Conservation (phyloP, 2,888 invertebrate species). For the Cerastis rubricosa region DNA sequence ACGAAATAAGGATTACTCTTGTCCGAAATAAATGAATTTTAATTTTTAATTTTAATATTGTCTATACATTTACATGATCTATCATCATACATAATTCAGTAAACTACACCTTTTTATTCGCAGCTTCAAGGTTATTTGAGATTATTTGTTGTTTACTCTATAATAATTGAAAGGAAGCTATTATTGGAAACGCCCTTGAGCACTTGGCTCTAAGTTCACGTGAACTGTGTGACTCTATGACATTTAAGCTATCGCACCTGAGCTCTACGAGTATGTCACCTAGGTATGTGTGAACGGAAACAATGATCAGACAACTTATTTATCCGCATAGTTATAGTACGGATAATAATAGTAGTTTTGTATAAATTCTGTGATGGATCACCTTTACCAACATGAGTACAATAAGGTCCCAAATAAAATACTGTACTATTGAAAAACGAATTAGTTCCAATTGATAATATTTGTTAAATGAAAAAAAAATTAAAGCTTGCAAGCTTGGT, state of each 20-base stretch:
- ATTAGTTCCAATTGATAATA: conserved; percentile 3
- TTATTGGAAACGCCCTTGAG: conserved; percentile 56
- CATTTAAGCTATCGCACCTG: conserved; percentile 48
- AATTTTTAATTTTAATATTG: background rate
- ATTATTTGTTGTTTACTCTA: conserved; percentile 51
- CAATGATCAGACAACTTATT: conserved; percentile 16
- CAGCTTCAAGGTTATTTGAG: conserved; percentile 51
- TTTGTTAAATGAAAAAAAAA: conserved; percentile 40
- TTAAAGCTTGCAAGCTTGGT: background rate
- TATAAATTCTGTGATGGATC: background rate
- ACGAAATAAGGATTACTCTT: no score
- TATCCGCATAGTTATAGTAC: background rate
- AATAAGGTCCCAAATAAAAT: conserved; percentile 4
- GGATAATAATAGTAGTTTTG: background rate
- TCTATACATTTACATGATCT: conserved; percentile 13
- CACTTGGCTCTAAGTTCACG: conserved; percentile 48
- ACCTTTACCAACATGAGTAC: background rate
- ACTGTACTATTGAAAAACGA: conserved; percentile 3
- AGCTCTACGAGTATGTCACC: conserved; percentile 38
- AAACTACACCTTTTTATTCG: conserved; percentile 23
- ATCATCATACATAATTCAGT: conserved; percentile 27
- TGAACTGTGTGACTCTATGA: conserved; percentile 53
- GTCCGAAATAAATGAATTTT: no score
- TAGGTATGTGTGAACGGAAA: conserved; percentile 25
- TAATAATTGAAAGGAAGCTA: conserved; percentile 62